A percentile compares a stretch with the other conserved stretches of the same genome.
Evolutionary conservation across 2,888 invertebrate species (phyloP).

Genomic region (Germaria angustata): DNA sequence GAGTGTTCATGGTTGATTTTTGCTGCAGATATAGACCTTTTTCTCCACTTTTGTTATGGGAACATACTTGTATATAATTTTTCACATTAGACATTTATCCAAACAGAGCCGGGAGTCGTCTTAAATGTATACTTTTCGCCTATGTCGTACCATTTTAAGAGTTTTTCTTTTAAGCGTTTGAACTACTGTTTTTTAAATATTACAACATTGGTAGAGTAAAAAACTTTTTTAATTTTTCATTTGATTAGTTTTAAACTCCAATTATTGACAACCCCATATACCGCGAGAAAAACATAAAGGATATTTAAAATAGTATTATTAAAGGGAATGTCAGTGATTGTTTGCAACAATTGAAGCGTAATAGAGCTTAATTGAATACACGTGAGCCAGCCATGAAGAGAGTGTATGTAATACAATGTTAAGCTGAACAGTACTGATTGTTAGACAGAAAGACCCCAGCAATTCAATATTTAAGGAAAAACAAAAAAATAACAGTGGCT

Average conservation of each 20-base stretch:
- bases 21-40: no score
- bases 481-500: neutral
- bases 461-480: neutral
- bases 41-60: no score
- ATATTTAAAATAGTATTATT: constrained; percentile 33
- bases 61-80: no score
- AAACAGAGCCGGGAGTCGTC: no score
- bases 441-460: neutral
- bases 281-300: neutral
- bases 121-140: no score
- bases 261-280: neutral
- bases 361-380: constrained; percentile 68
- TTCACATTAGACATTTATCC: no score
- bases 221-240: neutral
- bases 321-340: constrained; percentile 44
- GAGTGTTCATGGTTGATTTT: no score
- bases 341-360: constrained; percentile 62
- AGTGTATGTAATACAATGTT: constrained; percentile 37
- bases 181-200: no score
- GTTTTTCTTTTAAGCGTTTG: no score
- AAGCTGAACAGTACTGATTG: constrained; percentile 22
- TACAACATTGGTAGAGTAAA: no score
- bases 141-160: no score
- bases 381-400: constrained; percentile 53
- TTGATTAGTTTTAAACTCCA: neutral